Conservation (phyloP, 2,888 invertebrate genomes). For the Phortica okadai region DNA sequence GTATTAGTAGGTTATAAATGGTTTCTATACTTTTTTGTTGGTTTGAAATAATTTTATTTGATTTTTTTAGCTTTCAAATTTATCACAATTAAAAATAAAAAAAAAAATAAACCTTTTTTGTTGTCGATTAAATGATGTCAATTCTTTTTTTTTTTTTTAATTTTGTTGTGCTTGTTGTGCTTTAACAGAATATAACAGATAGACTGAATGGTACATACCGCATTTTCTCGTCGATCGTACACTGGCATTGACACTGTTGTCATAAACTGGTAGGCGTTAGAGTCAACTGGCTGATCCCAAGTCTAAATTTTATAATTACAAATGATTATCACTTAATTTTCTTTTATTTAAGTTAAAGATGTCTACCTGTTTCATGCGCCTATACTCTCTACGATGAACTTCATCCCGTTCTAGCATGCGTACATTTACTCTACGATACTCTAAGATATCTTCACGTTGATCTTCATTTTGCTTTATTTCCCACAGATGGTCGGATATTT, state of each 20-base stretch:
- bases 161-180: slow-evolving; percentile 54
- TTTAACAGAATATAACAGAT: background rate
- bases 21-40: slow-evolving; percentile 33
- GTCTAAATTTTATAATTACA: slow-evolving; percentile 55
- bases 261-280: slow-evolving; percentile 85
- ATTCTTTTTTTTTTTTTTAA: slow-evolving; percentile 51
- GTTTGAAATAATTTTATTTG: background rate
- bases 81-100: background rate
- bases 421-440: slow-evolving; percentile 77
- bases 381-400: slow-evolving; percentile 77
- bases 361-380: slow-evolving; percentile 69
- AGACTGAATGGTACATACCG: slow-evolving; percentile 80
- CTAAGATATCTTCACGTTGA: slow-evolving; percentile 86
- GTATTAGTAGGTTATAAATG: slow-evolving; percentile 64
- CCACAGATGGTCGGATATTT: slow-evolving; percentile 94
- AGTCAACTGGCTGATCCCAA: slow-evolving; percentile 77
- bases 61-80: background rate
- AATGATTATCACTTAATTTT: background rate
- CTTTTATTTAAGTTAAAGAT: background rate
- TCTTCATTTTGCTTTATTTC: slow-evolving; percentile 88
- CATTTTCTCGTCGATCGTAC: slow-evolving; percentile 90
- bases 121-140: slow-evolving; percentile 28
- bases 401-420: slow-evolving; percentile 82
- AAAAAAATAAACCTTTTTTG: slow-evolving; percentile 17
- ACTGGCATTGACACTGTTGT: slow-evolving; percentile 96